phyloP scores from a whole-genome alignment of 2,797 vertebrate genomes.

The Platyrinchus mystaceus region DNA sequence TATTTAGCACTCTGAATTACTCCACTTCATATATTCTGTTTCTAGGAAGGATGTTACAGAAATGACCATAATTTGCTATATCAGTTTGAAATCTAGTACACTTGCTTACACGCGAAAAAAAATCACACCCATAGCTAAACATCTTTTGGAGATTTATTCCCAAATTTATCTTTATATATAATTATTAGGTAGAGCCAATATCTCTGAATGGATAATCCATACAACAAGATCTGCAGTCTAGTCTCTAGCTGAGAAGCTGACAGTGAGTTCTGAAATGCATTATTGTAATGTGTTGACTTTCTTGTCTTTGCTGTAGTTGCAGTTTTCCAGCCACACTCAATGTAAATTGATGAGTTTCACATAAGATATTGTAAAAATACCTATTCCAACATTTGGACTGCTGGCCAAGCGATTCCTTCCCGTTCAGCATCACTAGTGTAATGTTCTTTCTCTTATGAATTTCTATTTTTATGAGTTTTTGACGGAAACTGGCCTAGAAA shows the following conservation, averaged over 20 bases:
- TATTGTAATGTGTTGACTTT: conserved; percentile 8
- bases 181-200: neutral
- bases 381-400: conserved; percentile 28
- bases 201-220: neutral
- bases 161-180: neutral
- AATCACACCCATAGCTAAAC: neutral
- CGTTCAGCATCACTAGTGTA: neutral
- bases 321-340: conserved; percentile 4
- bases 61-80: neutral
- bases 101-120: neutral
- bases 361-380: conserved; percentile 48
- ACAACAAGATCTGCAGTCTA: neutral
- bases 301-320: conserved; percentile 27
- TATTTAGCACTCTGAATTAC: neutral
- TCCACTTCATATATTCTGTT: neutral
- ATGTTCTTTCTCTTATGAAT: conserved; percentile 55
- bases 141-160: neutral
- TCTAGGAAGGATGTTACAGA: neutral
- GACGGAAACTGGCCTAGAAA: conserved; percentile 37
- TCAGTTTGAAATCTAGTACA: neutral
- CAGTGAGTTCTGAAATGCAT: neutral
- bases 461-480: conserved; percentile 66
- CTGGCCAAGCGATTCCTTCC: conserved; percentile 54
- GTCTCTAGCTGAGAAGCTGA: conserved; percentile 13
- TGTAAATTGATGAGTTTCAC: conserved; percentile 61